phyloP scores from a whole-genome alignment of 1,140 invertebrate genomes.

The Ruditapes philippinarum region DNA sequence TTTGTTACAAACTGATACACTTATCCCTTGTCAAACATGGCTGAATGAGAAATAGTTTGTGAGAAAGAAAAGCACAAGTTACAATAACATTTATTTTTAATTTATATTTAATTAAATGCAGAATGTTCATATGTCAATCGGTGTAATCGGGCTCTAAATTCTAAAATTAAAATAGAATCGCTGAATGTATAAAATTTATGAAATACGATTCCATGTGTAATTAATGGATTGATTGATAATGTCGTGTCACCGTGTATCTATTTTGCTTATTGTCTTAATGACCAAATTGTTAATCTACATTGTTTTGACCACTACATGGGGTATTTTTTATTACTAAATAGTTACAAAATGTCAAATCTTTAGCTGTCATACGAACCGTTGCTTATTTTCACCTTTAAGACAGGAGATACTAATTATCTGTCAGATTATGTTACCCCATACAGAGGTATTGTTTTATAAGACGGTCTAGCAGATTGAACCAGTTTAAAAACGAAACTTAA shows the following conservation, averaged over 20 bases:
- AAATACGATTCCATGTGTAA: no score
- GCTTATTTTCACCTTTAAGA: not conserved
- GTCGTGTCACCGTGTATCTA: no score
- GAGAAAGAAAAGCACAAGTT: no score
- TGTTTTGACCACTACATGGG: not conserved
- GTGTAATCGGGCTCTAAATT: no score
- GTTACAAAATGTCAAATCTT: conserved; percentile 18
- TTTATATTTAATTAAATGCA: no score
- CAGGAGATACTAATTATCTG: not conserved
- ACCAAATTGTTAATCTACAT: not conserved
- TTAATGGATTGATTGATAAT: no score
- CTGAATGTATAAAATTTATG: no score
- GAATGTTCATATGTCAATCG: no score
- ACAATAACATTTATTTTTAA: no score
- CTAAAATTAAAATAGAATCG: not conserved
- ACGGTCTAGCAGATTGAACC: not conserved
- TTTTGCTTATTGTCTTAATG: conserved; percentile 1
- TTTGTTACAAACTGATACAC: no score
- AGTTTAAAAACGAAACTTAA: not conserved
- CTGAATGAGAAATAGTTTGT: no score
- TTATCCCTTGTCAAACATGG: no score
- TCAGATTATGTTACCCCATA: conserved; percentile 18
- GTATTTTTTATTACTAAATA: not conserved
- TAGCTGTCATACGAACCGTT: not conserved
- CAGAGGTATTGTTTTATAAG: conserved; percentile 19